Percentiles rank a stretch among this genome's conserved stretches.
phyloP scores from a whole-genome alignment of 2,888 invertebrate species.

The Steromphala cineraria region DNA sequence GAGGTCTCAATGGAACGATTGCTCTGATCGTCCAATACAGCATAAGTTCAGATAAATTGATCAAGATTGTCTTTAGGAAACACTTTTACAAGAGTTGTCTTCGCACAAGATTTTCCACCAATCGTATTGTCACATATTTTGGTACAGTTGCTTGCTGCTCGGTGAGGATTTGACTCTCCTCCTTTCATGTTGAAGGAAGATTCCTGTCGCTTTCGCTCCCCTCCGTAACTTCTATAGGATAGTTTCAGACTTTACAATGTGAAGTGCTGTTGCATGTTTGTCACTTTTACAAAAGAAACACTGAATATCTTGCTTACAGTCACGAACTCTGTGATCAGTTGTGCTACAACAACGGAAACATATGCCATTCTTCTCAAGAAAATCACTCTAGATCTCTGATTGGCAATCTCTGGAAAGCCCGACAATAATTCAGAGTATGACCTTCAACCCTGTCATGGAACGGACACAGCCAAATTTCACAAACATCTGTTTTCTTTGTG shows the following conservation, averaged over 20 bases:
- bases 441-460: no score
- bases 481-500: no score
- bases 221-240: neutral
- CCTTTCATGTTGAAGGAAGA: neutral
- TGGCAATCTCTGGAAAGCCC: no score
- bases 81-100: slow-evolving; percentile 14
- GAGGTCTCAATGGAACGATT: slow-evolving; percentile 28
- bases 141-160: slow-evolving; percentile 1
- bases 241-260: neutral
- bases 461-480: no score
- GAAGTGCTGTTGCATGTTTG: slow-evolving; percentile 30
- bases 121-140: slow-evolving; percentile 17
- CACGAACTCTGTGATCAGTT: slow-evolving; percentile 19
- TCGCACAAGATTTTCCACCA: slow-evolving; percentile 28
- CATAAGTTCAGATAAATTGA: slow-evolving; percentile 17
- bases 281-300: slow-evolving; percentile 36
- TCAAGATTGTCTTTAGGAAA: slow-evolving; percentile 20
- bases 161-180: neutral
- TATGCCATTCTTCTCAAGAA: no score
- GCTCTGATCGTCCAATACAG: slow-evolving; percentile 36
- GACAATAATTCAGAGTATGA: no score
- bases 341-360: slow-evolving; percentile 35
- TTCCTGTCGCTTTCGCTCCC: neutral
- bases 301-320: slow-evolving; percentile 24
- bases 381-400: no score